Conservation (phyloP, 2,888 invertebrate species). For the Lasioglossum villosulum region DNA sequence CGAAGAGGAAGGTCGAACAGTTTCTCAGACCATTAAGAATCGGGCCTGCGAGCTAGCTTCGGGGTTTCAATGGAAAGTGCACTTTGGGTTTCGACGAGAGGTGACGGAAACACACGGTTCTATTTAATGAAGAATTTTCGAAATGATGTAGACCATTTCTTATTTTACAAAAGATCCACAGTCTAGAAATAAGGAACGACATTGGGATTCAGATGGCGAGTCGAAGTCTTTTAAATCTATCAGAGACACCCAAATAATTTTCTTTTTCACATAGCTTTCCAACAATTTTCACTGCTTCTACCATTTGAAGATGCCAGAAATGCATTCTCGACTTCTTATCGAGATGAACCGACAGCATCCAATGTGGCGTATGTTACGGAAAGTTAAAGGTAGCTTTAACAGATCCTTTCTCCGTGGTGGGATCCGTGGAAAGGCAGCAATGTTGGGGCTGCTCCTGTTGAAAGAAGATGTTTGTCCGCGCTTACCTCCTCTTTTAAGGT, state of each 20-base stretch:
- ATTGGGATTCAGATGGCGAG: too few species aligned
- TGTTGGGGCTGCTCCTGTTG: slow-evolving; percentile 43
- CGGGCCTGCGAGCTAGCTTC: background rate
- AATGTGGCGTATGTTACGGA: background rate
- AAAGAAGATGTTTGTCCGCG: slow-evolving; percentile 75
- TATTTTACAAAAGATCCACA: too few species aligned
- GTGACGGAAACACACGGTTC: background rate
- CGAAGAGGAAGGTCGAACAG: background rate
- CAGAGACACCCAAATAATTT: too few species aligned
- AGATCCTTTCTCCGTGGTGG: slow-evolving; percentile 19
- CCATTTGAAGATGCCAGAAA: too few species aligned
- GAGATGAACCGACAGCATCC: background rate
- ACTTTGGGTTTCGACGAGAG: background rate
- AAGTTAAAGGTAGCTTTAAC: slow-evolving; percentile 22
- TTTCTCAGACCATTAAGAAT: slow-evolving; percentile 14
- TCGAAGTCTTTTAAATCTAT: too few species aligned
- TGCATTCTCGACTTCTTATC: background rate
- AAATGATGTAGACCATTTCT: too few species aligned
- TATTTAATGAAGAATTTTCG: background rate
- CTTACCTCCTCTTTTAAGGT: slow-evolving; percentile 77
- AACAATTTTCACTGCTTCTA: too few species aligned
- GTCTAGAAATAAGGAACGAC: too few species aligned
- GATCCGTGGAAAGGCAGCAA: slow-evolving; percentile 26
- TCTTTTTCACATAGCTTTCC: too few species aligned
- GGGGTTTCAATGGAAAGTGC: background rate